A percentile compares a stretch with the other conserved stretches of the same genome.
Evolutionary conservation across 2,888 invertebrate species (phyloP).

Genomic region (Liposcelis brunnea): DNA sequence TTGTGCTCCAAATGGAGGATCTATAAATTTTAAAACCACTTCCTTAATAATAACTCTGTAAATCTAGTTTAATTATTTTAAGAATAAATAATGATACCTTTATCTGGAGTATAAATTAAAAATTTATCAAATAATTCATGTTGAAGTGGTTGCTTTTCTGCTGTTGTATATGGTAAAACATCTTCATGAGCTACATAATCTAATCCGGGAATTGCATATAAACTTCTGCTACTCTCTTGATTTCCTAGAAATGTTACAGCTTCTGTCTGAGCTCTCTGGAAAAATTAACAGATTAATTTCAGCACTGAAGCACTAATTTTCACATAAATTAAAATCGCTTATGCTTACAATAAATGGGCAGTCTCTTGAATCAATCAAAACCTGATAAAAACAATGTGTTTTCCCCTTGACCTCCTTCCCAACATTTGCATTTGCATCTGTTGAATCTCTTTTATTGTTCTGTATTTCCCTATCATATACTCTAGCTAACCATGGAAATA

Average conservation of each 20-base stretch:
- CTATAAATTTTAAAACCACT: slow-evolving; percentile 28
- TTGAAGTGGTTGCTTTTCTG: slow-evolving; percentile 74
- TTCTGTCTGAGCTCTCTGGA: slow-evolving; percentile 90
- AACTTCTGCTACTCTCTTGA: slow-evolving; percentile 83
- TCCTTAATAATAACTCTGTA: background rate
- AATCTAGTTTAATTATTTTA: slow-evolving; percentile 4
- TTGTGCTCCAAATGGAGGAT: slow-evolving; percentile 73
- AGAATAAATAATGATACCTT: slow-evolving; percentile 32
- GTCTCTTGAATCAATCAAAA: slow-evolving; percentile 90
- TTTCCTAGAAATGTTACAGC: slow-evolving; percentile 94
- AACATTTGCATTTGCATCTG: slow-evolving; percentile 28
- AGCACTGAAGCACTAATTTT: background rate
- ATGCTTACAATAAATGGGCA: slow-evolving; percentile 84
- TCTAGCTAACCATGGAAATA: slow-evolving; percentile 93
- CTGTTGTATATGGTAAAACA: slow-evolving; percentile 82
- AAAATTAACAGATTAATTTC: slow-evolving; percentile 12
- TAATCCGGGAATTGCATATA: slow-evolving; percentile 91
- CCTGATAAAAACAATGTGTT: slow-evolving; percentile 93
- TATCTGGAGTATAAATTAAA: slow-evolving; percentile 58
- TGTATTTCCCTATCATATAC: slow-evolving; percentile 86
- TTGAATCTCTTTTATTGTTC: slow-evolving; percentile 39
- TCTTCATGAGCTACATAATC: slow-evolving; percentile 98
- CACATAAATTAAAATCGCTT: background rate
- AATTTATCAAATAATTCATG: slow-evolving; percentile 97
- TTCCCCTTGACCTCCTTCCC: slow-evolving; percentile 78